Conservation (phyloP, 1,140 invertebrate genomes). For the Brachionus rotundiformis region DNA sequence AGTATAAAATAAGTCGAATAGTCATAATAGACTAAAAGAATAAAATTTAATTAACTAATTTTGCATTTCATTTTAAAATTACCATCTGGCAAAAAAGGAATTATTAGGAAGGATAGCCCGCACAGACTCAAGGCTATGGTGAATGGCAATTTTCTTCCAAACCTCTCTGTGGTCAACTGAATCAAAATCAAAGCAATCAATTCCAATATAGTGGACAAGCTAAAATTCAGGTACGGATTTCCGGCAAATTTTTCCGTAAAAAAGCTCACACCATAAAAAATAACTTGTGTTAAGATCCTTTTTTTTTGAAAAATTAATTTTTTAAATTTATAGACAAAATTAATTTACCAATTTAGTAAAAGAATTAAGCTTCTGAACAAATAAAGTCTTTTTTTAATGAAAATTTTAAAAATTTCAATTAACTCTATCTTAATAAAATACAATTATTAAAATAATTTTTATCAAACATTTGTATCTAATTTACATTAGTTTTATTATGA, state of each 20-base stretch:
- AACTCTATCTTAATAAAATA: background rate
- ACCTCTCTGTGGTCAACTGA: background rate
- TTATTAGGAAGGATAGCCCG: background rate
- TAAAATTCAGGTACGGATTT: background rate
- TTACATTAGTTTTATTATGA: background rate
- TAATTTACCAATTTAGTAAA: background rate
- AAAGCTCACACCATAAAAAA: background rate
- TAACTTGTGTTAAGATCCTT: background rate
- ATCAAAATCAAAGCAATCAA: background rate
- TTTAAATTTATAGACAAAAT: background rate
- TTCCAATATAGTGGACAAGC: background rate
- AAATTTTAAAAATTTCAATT: background rate
- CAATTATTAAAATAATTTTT: background rate
- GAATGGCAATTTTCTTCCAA: background rate
- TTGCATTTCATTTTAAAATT: no score
- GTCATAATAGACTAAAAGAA: background rate
- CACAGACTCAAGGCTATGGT: background rate
- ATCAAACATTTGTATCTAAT: background rate
- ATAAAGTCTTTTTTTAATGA: background rate
- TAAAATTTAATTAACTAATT: background rate
- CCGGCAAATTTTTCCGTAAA: background rate
- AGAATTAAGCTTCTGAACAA: conserved; percentile 1
- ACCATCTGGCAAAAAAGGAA: background rate
- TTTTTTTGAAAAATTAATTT: background rate
- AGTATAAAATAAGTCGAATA: background rate